phyloP scores from a whole-genome alignment of 2,888 invertebrate species.

The Panzeria rudis region DNA sequence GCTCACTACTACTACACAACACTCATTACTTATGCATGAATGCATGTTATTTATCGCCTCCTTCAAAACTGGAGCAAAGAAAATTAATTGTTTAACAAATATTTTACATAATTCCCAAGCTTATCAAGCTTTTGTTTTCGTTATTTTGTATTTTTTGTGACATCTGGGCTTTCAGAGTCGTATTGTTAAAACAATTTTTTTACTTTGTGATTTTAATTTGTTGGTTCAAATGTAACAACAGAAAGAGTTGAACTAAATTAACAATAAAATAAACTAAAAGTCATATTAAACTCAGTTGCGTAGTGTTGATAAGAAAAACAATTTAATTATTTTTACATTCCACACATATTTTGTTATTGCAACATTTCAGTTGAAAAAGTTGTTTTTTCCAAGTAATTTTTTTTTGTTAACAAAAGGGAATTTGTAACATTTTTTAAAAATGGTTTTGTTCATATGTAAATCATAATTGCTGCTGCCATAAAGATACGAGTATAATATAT shows the following conservation, averaged over 20 bases:
- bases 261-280: slow-evolving; percentile 18
- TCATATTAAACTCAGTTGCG: slow-evolving; percentile 18
- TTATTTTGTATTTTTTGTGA: slow-evolving; percentile 49
- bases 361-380: slow-evolving; percentile 41
- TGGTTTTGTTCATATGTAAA: neutral
- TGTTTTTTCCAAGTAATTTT: neutral
- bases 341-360: slow-evolving; percentile 7
- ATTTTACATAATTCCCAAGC: slow-evolving; percentile 80
- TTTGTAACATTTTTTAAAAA: neutral
- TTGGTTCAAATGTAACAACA: slow-evolving; percentile 8
- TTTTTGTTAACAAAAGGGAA: neutral
- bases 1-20: neutral
- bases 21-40: neutral
- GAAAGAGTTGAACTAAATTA: slow-evolving; percentile 28
- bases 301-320: slow-evolving; percentile 42
- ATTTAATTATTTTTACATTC: neutral
- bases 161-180: slow-evolving; percentile 10
- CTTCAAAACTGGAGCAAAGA: slow-evolving; percentile 81
- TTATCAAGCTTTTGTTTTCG: slow-evolving; percentile 68
- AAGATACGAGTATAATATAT: neutral
- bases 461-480: no score
- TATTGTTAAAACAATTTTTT: slow-evolving; percentile 16
- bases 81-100: slow-evolving; percentile 80
- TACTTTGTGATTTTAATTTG: slow-evolving; percentile 12
- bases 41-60: neutral